Percentiles rank a stretch among this genome's conserved stretches.
phyloP scores from a whole-genome alignment of 2,113 vertebrate species.

The Tretioscincus oriximinensis region DNA sequence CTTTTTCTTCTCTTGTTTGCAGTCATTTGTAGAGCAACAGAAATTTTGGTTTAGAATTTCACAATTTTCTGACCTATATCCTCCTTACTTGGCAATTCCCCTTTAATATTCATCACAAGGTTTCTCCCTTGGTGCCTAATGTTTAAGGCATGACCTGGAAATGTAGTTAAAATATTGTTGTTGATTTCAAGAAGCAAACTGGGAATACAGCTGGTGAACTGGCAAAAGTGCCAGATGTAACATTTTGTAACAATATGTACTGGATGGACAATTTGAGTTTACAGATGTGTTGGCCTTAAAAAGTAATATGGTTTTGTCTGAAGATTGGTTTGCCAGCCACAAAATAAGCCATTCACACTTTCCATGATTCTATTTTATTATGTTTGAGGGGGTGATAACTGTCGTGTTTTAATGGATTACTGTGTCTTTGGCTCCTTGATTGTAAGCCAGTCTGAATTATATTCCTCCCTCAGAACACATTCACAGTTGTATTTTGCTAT shows the following conservation, averaged over 20 bases:
- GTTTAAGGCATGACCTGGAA: not conserved
- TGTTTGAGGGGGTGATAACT: not conserved
- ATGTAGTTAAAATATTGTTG: not conserved
- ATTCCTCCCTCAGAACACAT: no score
- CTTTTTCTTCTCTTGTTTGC: not conserved
- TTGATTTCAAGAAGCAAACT: not conserved
- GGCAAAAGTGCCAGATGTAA: not conserved
- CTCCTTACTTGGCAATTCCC: not conserved
- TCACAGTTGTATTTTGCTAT: no score
- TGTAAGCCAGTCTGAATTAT: no score
- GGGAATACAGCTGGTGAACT: conserved; percentile 30
- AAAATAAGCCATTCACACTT: not conserved
- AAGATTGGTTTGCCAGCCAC: not conserved
- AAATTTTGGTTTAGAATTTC: not conserved
- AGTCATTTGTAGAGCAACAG: not conserved
- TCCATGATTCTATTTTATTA: not conserved
- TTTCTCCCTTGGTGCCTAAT: not conserved
- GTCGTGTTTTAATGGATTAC: not conserved
- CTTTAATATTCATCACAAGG: not conserved
- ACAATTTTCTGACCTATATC: not conserved
- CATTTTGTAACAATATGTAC: conserved; percentile 11
- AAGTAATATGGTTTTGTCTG: conserved; percentile 10
- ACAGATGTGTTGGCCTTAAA: conserved; percentile 45
- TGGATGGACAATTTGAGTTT: conserved; percentile 15
- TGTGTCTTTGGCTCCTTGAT: no score